A percentile compares a stretch with the other conserved stretches of the same genome.
Evolutionary conservation across 2,113 vertebrate genomes (phyloP).

Genomic region (Caretta caretta): DNA sequence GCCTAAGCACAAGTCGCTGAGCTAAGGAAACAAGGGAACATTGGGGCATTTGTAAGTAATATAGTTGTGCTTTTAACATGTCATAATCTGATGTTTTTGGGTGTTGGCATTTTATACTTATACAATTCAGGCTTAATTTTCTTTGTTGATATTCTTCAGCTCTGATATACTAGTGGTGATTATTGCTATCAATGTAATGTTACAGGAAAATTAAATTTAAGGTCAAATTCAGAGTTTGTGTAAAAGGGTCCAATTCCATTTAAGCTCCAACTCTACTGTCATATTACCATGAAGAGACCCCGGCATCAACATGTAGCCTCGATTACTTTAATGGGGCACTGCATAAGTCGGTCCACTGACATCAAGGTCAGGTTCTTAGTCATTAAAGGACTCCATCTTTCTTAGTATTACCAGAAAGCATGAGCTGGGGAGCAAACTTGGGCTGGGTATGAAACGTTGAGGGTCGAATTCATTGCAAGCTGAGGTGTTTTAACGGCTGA

Average conservation of each 20-base stretch:
- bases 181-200: conserved; percentile 22
- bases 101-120: neutral
- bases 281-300: neutral
- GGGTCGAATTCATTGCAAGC: accelerated
- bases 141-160: neutral
- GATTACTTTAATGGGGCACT: neutral
- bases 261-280: neutral
- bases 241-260: neutral
- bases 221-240: neutral
- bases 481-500: neutral
- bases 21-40: neutral
- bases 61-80: neutral
- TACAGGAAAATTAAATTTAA: neutral
- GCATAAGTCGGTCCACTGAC: neutral
- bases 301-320: neutral
- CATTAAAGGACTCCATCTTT: neutral
- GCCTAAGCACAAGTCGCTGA: neutral
- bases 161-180: neutral
- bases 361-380: neutral
- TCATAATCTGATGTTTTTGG: neutral
- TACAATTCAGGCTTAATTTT: neutral
- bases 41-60: neutral
- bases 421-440: neutral
- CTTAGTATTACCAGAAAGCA: neutral
- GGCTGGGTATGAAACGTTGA: accelerated